Percentiles rank a stretch among this genome's conserved stretches.
These are phyloP conservation scores for Chloroceryle amazona DNA, from an alignment of 2,797 vertebrate genomes.

Conservation along the genomic window DNA sequence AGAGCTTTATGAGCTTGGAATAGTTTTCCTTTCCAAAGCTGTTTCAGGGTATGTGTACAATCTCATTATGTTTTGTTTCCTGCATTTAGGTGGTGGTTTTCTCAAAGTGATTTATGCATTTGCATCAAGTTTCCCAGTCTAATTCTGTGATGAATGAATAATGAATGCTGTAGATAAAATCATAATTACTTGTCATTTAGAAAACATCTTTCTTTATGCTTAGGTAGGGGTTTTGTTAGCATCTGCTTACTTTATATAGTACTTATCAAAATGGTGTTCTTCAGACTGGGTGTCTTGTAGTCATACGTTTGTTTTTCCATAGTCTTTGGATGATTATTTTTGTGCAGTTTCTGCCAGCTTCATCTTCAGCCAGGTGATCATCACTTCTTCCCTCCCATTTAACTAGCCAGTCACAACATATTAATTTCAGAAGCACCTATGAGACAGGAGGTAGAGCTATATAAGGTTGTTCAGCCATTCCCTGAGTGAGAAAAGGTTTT, in stretches of 20 bases:
- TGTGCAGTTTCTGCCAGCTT: neutral
- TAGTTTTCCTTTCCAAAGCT: neutral
- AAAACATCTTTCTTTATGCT: neutral
- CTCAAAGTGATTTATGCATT: neutral
- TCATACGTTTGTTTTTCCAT: accelerated
- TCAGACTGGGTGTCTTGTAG: neutral
- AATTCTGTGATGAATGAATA: neutral
- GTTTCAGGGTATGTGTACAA: neutral
- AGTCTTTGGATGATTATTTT: neutral
- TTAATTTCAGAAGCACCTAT: neutral
- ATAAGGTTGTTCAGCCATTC: neutral
- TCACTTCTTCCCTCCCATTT: neutral
- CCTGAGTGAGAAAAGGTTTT: neutral
- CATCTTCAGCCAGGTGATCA: neutral
- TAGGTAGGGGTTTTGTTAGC: neutral
- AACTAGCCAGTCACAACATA: neutral
- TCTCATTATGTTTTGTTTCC: neutral
- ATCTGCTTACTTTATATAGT: neutral
- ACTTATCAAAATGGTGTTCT: neutral
- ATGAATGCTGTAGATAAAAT: conserved; percentile 8
- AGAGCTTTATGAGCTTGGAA: neutral
- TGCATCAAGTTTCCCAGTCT: neutral
- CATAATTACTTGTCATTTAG: neutral
- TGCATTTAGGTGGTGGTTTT: neutral
- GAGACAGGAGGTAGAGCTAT: neutral